Conservation (phyloP, 1,140 invertebrate species). For the Drosophila yakuba region DNA sequence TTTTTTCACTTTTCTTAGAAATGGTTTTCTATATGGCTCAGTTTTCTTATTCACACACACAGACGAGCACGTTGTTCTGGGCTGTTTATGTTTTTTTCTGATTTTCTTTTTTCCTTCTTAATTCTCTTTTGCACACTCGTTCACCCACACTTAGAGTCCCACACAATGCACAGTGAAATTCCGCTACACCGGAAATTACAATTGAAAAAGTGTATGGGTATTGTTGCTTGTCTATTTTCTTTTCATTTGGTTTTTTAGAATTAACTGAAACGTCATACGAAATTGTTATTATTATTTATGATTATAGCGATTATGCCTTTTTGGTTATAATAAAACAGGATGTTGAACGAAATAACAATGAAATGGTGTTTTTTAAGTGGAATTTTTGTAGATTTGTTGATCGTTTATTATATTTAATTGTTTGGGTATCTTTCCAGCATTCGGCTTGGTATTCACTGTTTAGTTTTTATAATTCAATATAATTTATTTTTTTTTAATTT, state of each 20-base stretch:
- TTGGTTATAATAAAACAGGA: slow-evolving; percentile 57
- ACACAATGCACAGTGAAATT: slow-evolving; percentile 67
- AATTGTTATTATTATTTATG: slow-evolving; percentile 55
- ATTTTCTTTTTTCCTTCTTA: slow-evolving; percentile 38
- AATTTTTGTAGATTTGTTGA: not conserved
- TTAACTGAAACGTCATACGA: slow-evolving; percentile 45
- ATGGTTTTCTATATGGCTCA: slow-evolving; percentile 25
- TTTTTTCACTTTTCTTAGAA: slow-evolving; percentile 22
- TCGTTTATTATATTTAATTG: slow-evolving; percentile 5
- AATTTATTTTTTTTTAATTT: too few relatives aligned
- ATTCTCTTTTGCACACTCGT: slow-evolving; percentile 38
- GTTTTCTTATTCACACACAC: slow-evolving; percentile 19
- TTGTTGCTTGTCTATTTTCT: slow-evolving; percentile 42
- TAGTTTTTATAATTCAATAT: not conserved
- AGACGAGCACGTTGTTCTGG: slow-evolving; percentile 49
- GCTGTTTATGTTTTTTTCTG: slow-evolving; percentile 65
- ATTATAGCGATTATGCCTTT: slow-evolving; percentile 40
- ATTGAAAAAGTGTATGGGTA: slow-evolving; percentile 68
- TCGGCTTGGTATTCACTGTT: not conserved
- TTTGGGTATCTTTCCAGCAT: not conserved
- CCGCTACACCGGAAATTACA: slow-evolving; percentile 79
- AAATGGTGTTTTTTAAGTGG: not conserved
- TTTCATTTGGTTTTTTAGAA: slow-evolving; percentile 16
- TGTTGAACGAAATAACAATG: slow-evolving; percentile 50
- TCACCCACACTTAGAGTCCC: slow-evolving; percentile 14